Evolutionary conservation across 1,140 invertebrate species (phyloP).

Genomic region (Drosophila rhopaloa): DNA sequence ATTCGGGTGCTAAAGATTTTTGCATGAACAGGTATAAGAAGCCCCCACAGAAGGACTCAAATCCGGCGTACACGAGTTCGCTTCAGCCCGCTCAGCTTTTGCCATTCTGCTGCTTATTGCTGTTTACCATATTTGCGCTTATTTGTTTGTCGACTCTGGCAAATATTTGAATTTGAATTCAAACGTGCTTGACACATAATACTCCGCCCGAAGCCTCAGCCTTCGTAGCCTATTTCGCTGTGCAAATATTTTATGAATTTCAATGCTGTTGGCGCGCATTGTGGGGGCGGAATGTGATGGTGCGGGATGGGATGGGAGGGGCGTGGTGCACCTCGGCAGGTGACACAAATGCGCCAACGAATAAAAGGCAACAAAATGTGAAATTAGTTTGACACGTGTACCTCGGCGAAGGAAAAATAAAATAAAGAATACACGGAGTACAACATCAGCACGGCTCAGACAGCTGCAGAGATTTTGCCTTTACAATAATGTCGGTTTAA

Average conservation of each 20-base stretch:
- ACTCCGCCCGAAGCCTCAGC: slow-evolving; percentile 58
- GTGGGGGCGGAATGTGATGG: not conserved
- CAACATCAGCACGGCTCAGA: slow-evolving; percentile 57
- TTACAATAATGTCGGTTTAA: slow-evolving; percentile 22
- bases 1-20: slow-evolving; percentile 30
- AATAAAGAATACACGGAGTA: slow-evolving; percentile 21
- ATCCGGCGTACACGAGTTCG: slow-evolving; percentile 25
- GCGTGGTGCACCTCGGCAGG: slow-evolving; percentile 12
- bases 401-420: slow-evolving; percentile 22
- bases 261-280: slow-evolving; percentile 55
- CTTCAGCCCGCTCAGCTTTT: slow-evolving; percentile 15
- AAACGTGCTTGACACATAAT: slow-evolving; percentile 82
- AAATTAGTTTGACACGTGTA: slow-evolving; percentile 82
- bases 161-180: slow-evolving; percentile 82
- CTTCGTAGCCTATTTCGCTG: slow-evolving; percentile 72
- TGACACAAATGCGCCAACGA: slow-evolving; percentile 70
- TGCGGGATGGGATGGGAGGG: not conserved
- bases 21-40: not conserved
- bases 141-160: slow-evolving; percentile 77
- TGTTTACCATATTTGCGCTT: slow-evolving; percentile 80
- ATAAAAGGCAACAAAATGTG: slow-evolving; percentile 79
- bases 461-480: slow-evolving; percentile 28
- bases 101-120: slow-evolving; percentile 62
- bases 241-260: slow-evolving; percentile 82
- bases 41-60: slow-evolving; percentile 13